A percentile compares a stretch with the other conserved stretches of the same genome.
phyloP scores from a whole-genome alignment of 1,140 invertebrate species.

The Wasmannia auropunctata region DNA sequence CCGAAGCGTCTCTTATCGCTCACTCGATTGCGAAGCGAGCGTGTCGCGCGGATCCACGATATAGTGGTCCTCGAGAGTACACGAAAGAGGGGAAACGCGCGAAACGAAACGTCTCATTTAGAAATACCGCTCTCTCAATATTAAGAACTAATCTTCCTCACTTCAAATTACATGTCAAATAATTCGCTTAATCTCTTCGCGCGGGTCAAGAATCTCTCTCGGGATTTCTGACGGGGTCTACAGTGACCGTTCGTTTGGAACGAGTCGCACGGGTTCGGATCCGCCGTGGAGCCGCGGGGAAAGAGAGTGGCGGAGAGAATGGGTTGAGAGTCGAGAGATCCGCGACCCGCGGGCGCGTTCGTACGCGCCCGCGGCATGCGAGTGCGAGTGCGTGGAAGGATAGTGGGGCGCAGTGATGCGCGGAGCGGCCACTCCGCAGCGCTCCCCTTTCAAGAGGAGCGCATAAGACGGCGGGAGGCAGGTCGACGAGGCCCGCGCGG shows the following conservation, averaged over 20 bases:
- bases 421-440: slow-evolving; percentile 84
- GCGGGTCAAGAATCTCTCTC: background rate
- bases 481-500: background rate
- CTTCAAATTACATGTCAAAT: background rate
- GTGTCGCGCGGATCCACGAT: no score
- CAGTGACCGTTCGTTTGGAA: background rate
- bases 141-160: background rate
- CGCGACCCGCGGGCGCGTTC: slow-evolving; percentile 35
- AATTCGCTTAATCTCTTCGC: background rate
- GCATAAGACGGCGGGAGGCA: slow-evolving; percentile 75
- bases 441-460: slow-evolving; percentile 84
- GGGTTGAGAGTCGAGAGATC: background rate
- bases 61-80: background rate
- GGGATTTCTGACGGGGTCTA: background rate
- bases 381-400: slow-evolving; percentile 72
- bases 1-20: background rate
- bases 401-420: slow-evolving; percentile 83
- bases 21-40: background rate
- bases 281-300: background rate
- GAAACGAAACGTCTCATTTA: background rate
- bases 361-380: slow-evolving; percentile 69
- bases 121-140: background rate
- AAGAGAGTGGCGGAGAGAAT: background rate
- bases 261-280: background rate
- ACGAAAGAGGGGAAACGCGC: background rate